Conservation (phyloP, 1,140 invertebrate genomes). For the Drosophila orena region DNA sequence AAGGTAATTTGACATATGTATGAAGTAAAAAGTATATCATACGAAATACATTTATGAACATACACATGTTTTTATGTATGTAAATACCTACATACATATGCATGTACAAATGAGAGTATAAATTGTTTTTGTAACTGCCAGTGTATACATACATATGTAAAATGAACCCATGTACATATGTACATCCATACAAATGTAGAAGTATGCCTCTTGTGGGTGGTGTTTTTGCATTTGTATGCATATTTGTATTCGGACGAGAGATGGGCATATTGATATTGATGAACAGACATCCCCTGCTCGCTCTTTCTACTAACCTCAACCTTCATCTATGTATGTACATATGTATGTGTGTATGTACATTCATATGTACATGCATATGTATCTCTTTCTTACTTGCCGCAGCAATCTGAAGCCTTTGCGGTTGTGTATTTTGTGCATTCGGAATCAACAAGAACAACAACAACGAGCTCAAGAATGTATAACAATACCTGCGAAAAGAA, state of each 20-base stretch:
- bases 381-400: constrained; percentile 3
- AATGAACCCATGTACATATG: neutral
- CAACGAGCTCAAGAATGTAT: constrained; percentile 39
- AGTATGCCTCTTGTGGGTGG: constrained; percentile 20
- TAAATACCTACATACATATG: neutral
- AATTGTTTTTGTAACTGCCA: neutral
- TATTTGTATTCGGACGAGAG: constrained; percentile 40
- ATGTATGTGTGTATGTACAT: too few relatives aligned
- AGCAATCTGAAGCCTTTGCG: constrained; percentile 60
- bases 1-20: too few relatives aligned
- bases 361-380: too few relatives aligned
- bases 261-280: constrained; percentile 43
- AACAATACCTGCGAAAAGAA: constrained; percentile 44
- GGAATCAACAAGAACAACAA: constrained; percentile 42
- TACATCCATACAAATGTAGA: neutral
- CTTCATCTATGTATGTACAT: too few relatives aligned
- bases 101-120: neutral
- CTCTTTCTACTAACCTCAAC: neutral
- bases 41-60: too few relatives aligned
- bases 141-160: neutral
- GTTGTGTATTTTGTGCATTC: constrained; percentile 60
- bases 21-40: too few relatives aligned
- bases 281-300: constrained; percentile 10
- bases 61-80: too few relatives aligned
- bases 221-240: constrained; percentile 35